These are phyloP conservation scores for Steatornis caripensis DNA, from an alignment of 2,113 vertebrate species.

Conservation along the genomic window DNA sequence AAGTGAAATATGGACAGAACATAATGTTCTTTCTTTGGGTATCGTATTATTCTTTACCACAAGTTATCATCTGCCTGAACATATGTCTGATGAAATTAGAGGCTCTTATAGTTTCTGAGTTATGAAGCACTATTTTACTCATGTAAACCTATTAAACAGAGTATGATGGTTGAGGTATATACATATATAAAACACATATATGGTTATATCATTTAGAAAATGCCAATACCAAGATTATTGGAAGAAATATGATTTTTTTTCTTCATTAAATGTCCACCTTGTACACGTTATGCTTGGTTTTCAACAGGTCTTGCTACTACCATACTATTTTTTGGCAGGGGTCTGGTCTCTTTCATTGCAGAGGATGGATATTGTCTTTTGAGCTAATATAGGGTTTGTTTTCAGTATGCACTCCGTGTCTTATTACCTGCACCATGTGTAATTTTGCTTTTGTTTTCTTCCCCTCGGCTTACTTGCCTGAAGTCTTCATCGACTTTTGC, in stretches of 20 bases:
- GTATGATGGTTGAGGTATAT: not conserved
- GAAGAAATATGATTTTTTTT: not conserved
- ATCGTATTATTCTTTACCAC: not conserved
- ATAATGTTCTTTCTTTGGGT: not conserved
- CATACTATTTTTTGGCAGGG: not conserved
- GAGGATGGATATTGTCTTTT: not conserved
- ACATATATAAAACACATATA: not conserved
- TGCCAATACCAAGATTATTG: not conserved
- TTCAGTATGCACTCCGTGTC: not conserved
- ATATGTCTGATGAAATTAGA: not conserved
- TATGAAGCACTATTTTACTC: not conserved
- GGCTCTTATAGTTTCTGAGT: not conserved
- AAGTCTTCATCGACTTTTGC: not conserved
- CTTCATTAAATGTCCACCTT: not conserved
- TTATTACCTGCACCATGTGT: not conserved
- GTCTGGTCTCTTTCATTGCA: not conserved
- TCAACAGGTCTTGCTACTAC: not conserved
- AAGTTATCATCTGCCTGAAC: not conserved
- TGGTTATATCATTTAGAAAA: not conserved
- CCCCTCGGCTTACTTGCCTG: not conserved
- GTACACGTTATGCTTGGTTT: not conserved
- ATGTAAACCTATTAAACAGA: not conserved
- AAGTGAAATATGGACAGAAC: conserved; percentile 21
- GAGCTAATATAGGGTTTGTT: not conserved
- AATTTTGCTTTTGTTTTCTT: not conserved